Percentiles rank a stretch among this genome's conserved stretches.
phyloP scores from a whole-genome alignment of 2,113 vertebrate genomes.

The Laterallus jamaicensis region DNA sequence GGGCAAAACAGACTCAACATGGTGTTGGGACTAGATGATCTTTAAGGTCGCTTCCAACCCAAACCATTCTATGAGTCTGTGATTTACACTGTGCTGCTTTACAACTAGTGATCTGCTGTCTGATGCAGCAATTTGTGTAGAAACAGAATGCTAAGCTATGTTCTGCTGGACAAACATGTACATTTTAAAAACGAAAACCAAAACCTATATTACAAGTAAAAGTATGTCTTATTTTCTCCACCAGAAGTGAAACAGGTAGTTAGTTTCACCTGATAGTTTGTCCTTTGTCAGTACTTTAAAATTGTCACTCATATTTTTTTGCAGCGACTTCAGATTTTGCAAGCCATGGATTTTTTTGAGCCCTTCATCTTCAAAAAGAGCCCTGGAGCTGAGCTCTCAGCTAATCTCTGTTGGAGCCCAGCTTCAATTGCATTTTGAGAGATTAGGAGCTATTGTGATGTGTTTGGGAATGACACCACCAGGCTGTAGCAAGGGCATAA shows the following conservation, averaged over 20 bases:
- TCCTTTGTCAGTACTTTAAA: background rate
- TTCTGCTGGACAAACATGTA: background rate
- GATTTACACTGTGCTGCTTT: background rate
- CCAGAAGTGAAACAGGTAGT: background rate
- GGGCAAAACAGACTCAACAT: too few relatives aligned
- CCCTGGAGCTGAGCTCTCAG: constrained; percentile 7
- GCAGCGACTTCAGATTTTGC: background rate
- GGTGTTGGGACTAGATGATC: too few relatives aligned
- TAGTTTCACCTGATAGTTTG: background rate
- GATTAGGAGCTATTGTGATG: background rate
- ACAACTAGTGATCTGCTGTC: background rate
- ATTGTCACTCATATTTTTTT: background rate
- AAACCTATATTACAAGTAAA: background rate
- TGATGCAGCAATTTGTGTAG: background rate
- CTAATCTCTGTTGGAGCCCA: background rate
- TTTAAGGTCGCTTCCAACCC: too few relatives aligned
- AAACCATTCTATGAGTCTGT: too few relatives aligned
- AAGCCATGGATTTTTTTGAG: background rate
- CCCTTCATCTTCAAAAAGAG: constrained; percentile 5
- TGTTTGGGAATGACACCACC: background rate
- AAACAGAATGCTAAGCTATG: background rate
- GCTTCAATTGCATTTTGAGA: background rate
- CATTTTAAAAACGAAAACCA: background rate
- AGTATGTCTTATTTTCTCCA: background rate
- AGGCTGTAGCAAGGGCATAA: background rate